Percentiles rank a stretch among this genome's conserved stretches.
Conservation (phyloP, 2,888 invertebrate genomes). For the Belgica antarctica region DNA sequence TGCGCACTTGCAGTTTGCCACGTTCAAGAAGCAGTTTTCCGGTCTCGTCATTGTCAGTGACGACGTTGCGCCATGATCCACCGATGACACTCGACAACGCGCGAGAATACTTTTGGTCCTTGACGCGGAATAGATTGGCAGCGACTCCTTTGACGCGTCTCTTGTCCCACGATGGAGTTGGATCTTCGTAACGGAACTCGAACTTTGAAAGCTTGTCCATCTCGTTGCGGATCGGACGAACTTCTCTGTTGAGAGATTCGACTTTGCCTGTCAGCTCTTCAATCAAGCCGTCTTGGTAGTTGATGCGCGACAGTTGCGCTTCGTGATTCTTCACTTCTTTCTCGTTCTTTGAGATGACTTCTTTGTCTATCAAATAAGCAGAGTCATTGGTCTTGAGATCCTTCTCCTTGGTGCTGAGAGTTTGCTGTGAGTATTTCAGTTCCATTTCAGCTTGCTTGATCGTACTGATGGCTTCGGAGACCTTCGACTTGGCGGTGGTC, state of each 20-base stretch:
- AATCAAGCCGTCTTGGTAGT: constrained; percentile 64
- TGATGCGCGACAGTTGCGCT: constrained; percentile 56
- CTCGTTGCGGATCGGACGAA: constrained; percentile 56
- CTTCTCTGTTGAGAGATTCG: constrained; percentile 58
- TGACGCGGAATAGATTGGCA: constrained; percentile 73
- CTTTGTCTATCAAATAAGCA: constrained; percentile 66
- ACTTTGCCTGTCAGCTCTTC: constrained; percentile 58
- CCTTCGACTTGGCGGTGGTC: constrained; percentile 73
- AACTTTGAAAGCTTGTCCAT: constrained; percentile 51
- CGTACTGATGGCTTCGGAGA: constrained; percentile 74
- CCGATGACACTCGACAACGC: constrained; percentile 35
- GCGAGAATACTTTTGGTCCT: constrained; percentile 60
- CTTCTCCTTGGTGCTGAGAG: constrained; percentile 64
- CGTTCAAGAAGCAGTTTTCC: constrained; percentile 80
- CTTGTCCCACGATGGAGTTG: constrained; percentile 69
- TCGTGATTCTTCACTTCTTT: constrained; percentile 59
- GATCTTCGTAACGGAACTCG: constrained; percentile 73
- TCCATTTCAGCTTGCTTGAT: constrained; percentile 76
- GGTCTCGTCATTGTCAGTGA: constrained; percentile 82
- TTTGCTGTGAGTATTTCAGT: constrained; percentile 61
- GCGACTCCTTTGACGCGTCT: constrained; percentile 72
- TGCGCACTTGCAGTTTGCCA: constrained; percentile 75
- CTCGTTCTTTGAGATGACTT: constrained; percentile 59
- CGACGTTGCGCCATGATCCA: constrained; percentile 61
- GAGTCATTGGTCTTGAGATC: constrained; percentile 67